phyloP scores from a whole-genome alignment of 2,888 invertebrate genomes.

The Melitaea athalia region DNA sequence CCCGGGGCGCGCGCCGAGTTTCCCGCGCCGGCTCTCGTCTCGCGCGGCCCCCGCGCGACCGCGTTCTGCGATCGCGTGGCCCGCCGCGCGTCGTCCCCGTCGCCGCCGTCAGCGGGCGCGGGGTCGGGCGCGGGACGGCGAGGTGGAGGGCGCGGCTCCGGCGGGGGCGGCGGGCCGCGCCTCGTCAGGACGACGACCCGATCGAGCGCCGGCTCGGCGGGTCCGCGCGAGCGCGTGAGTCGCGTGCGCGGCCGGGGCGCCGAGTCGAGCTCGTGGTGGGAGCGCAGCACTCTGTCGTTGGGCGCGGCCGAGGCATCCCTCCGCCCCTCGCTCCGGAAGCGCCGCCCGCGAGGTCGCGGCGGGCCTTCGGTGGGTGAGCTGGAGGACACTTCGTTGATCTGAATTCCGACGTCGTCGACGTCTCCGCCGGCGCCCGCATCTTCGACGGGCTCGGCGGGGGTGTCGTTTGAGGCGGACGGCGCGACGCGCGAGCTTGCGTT shows the following conservation, averaged over 20 bases:
- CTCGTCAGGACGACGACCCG: conserved; percentile 67
- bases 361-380: conserved; percentile 80
- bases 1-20: conserved; percentile 73
- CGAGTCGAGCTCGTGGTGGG: conserved; percentile 64
- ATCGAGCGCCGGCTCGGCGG: conserved; percentile 48
- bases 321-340: conserved; percentile 49
- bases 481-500: conserved; percentile 38
- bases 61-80: conserved; percentile 43
- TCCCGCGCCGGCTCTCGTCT: conserved; percentile 58
- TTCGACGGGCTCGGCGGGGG: conserved; percentile 31
- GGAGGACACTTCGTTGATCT: conserved; percentile 86
- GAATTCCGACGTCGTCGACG: conserved; percentile 75
- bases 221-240: conserved; percentile 38
- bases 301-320: conserved; percentile 49
- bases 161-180: conserved; percentile 48
- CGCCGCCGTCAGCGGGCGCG: conserved; percentile 43
- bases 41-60: conserved; percentile 38
- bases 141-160: conserved; percentile 33
- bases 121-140: conserved; percentile 40
- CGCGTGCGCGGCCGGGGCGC: conserved; percentile 57
- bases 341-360: conserved; percentile 57
- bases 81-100: conserved; percentile 38
- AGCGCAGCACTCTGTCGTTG: conserved; percentile 71
- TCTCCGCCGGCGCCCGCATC: conserved; percentile 37
- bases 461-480: conserved; percentile 39